phyloP scores from a whole-genome alignment of 2,888 invertebrate species.

The Patella ulyssiponensis region DNA sequence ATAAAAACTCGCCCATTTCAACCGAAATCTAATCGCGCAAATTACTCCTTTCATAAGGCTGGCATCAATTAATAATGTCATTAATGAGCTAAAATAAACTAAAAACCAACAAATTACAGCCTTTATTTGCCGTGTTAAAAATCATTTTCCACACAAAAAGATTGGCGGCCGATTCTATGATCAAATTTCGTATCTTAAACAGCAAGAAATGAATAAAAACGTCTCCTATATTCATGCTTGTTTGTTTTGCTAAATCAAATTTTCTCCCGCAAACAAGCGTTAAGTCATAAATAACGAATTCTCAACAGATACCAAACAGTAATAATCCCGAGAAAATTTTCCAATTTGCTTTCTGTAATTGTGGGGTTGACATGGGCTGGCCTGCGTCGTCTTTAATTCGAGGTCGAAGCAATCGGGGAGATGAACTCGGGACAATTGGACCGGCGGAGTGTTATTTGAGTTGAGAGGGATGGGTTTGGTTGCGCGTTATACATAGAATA shows the following conservation, averaged over 20 bases:
- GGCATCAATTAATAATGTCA: too few relatives aligned
- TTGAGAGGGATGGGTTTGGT: slow-evolving; percentile 35
- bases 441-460: slow-evolving; percentile 17
- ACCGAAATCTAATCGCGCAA: too few relatives aligned
- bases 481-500: slow-evolving; percentile 49
- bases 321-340: slow-evolving; percentile 40
- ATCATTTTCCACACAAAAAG: too few relatives aligned
- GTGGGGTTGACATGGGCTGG: slow-evolving; percentile 31
- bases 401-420: slow-evolving; percentile 13
- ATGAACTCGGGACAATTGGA: slow-evolving; percentile 20
- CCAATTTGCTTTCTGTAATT: slow-evolving; percentile 44
- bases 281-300: slow-evolving; percentile 38
- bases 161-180: too few relatives aligned
- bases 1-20: too few relatives aligned
- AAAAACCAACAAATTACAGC: too few relatives aligned
- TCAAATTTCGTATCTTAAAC: too few relatives aligned
- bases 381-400: slow-evolving; percentile 27
- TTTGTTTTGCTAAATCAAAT: slow-evolving; percentile 8
- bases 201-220: too few relatives aligned
- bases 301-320: slow-evolving; percentile 38
- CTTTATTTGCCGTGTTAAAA: too few relatives aligned
- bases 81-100: too few relatives aligned
- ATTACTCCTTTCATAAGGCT: too few relatives aligned
- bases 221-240: not conserved
- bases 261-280: slow-evolving; percentile 19